A percentile compares a stretch with the other conserved stretches of the same genome.
Evolutionary conservation across 2,113 vertebrate genomes (phyloP).

Genomic region (Apteryx owenii): DNA sequence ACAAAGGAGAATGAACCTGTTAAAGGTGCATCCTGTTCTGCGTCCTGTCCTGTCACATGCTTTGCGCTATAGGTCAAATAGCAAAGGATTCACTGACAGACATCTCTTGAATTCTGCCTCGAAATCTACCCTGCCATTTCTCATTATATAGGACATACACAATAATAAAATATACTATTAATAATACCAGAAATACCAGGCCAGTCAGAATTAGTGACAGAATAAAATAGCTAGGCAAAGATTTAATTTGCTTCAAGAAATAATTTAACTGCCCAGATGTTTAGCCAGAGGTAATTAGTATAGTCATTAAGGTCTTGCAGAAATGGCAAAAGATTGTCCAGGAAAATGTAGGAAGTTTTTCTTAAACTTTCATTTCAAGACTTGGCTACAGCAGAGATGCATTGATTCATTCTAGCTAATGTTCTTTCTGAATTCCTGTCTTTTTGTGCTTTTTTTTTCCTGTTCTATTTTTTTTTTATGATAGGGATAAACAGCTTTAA

Average conservation of each 20-base stretch:
- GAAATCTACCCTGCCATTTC: neutral
- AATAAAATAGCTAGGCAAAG: neutral
- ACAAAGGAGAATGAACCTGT: neutral
- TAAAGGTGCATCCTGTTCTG: neutral
- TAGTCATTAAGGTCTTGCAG: neutral
- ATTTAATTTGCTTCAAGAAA: neutral
- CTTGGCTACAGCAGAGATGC: neutral
- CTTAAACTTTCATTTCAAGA: neutral
- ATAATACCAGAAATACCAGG: neutral
- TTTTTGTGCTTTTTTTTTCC: neutral
- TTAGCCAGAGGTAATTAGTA: neutral
- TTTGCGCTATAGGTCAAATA: neutral
- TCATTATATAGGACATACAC: neutral
- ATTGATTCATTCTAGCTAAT: neutral
- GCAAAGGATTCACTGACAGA: neutral
- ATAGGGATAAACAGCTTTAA: neutral
- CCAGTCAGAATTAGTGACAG: neutral
- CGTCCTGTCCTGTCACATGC: rapidly evolving
- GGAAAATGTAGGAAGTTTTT: neutral
- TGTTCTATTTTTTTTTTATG: neutral
- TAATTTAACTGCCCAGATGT: neutral
- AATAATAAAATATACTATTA: neutral
- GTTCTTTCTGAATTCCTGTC: neutral
- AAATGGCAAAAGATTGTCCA: neutral
- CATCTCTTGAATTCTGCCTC: neutral